Conservation (phyloP, 1,140 invertebrate species). For the Platyura marginata region DNA sequence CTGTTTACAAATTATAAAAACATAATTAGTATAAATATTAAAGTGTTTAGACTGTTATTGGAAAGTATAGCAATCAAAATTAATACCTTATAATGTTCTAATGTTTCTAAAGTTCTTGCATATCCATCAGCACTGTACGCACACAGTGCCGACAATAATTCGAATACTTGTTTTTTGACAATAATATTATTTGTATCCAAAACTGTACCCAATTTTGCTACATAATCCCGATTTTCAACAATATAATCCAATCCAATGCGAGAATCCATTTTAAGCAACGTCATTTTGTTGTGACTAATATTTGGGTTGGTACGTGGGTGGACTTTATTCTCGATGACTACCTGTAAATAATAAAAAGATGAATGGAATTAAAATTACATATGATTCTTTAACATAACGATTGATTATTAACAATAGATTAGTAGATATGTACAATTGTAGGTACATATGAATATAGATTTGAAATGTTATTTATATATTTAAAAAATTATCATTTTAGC, state of each 20-base stretch:
- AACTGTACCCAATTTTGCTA: conserved; percentile 72
- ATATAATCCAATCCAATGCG: conserved; percentile 83
- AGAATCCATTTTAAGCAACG: conserved; percentile 30
- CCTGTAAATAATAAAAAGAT: neutral
- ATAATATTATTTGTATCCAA: conserved; percentile 66
- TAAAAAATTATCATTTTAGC: too few relatives aligned
- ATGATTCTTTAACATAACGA: neutral
- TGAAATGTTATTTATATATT: neutral
- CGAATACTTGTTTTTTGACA: conserved; percentile 84
- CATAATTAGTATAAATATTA: too few relatives aligned
- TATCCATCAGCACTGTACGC: conserved; percentile 78
- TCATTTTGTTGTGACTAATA: neutral
- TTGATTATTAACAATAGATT: neutral
- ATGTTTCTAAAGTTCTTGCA: conserved; percentile 61
- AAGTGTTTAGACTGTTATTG: too few relatives aligned
- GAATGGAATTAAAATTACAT: neutral
- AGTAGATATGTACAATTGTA: neutral
- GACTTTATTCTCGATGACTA: neutral
- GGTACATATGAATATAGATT: neutral
- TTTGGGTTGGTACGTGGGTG: neutral
- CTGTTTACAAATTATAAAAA: too few relatives aligned
- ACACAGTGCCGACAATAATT: conserved; percentile 74
- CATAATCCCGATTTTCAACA: conserved; percentile 83
- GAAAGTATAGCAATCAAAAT: too few relatives aligned
- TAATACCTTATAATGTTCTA: conserved; percentile 71